A percentile compares a stretch with the other conserved stretches of the same genome.
Evolutionary conservation across 2,113 vertebrate genomes (phyloP).

Genomic region (Alosa alosa): DNA sequence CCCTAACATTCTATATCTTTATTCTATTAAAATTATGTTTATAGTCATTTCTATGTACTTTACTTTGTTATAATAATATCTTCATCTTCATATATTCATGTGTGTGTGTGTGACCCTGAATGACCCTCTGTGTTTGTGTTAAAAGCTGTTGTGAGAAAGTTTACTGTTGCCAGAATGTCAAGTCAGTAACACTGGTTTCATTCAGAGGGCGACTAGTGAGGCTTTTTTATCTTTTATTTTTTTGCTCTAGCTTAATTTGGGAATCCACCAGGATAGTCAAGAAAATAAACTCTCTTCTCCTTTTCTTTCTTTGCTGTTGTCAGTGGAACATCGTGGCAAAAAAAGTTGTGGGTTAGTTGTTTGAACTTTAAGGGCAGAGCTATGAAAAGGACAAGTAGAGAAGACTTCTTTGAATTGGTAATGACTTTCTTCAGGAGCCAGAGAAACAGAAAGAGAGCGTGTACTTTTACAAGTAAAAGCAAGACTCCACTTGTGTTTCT

Average conservation of each 20-base stretch:
- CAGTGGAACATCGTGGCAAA: neutral
- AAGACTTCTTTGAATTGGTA: neutral
- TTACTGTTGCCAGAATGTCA: neutral
- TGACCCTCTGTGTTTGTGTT: neutral
- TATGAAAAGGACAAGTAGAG: neutral
- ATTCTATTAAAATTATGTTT: too few relatives aligned
- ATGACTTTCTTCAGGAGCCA: neutral
- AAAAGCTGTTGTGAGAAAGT: neutral
- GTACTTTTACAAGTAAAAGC: conserved; percentile 19
- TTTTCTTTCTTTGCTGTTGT: neutral
- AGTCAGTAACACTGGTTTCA: neutral
- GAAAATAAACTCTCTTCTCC: neutral
- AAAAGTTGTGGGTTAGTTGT: neutral
- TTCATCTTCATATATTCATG: too few relatives aligned
- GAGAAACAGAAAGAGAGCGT: neutral
- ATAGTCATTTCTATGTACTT: too few relatives aligned
- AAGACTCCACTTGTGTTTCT: conserved; percentile 35
- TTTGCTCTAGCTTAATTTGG: neutral
- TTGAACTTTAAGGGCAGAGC: neutral
- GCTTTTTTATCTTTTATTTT: neutral
- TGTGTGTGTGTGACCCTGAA: neutral
- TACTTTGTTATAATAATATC: too few relatives aligned
- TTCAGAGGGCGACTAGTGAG: neutral
- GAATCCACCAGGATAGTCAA: neutral
- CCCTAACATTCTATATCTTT: too few relatives aligned